These are phyloP conservation scores for Coelinius sp. DNA, from an alignment of 2,888 invertebrate species.

Conservation along the genomic window DNA sequence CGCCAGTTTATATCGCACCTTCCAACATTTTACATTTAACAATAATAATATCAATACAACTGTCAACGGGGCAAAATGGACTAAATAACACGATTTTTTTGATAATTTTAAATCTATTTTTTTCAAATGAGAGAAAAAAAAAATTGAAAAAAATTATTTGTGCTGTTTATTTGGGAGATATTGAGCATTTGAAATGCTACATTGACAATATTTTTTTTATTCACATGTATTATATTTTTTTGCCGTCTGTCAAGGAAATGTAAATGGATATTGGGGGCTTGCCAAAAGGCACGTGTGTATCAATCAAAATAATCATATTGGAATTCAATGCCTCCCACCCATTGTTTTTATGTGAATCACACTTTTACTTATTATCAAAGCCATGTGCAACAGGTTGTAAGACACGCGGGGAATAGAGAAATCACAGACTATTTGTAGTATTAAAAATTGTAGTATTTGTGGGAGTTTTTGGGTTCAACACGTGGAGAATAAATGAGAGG, in stretches of 20 bases:
- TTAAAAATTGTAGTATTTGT: not conserved
- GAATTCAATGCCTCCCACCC: not conserved
- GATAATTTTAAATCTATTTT: too few relatives aligned
- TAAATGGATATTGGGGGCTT: not conserved
- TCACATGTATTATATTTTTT: not conserved
- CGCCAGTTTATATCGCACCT: too few relatives aligned
- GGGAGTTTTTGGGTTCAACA: not conserved
- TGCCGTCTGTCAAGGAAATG: not conserved
- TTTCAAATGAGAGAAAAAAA: too few relatives aligned
- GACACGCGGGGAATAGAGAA: not conserved
- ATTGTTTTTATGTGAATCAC: not conserved
- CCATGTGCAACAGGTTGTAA: conserved; percentile 35
- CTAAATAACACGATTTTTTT: too few relatives aligned
- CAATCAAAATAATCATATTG: conserved; percentile 21
- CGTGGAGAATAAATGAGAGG: not conserved
- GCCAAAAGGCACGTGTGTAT: not conserved
- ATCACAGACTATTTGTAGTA: not conserved
- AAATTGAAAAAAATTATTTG: too few relatives aligned
- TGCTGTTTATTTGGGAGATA: too few relatives aligned
- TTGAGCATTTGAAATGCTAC: too few relatives aligned
- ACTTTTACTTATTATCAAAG: conserved; percentile 11
- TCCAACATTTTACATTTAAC: too few relatives aligned
- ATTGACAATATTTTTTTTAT: too few relatives aligned
- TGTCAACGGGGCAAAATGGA: too few relatives aligned
- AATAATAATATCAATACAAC: too few relatives aligned